Evolutionary conservation across 2,113 vertebrate genomes (phyloP).

Genomic region (Sardina pilchardus): DNA sequence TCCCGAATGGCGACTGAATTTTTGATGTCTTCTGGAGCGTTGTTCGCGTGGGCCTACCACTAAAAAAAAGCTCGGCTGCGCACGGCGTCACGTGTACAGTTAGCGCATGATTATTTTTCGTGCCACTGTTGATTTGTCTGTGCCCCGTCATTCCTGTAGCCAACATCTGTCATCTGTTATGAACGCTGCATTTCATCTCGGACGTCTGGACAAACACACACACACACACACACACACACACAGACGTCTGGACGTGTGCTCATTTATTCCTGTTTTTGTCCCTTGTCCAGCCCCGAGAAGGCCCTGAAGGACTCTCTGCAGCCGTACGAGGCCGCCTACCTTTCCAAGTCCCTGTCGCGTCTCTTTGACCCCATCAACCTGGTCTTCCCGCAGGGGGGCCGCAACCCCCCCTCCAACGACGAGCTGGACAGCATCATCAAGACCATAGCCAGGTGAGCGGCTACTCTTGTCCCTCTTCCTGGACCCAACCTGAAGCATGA

Average conservation of each 20-base stretch:
- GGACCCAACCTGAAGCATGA: background rate
- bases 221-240: too few species aligned
- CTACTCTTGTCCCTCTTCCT: background rate
- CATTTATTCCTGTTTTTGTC: conserved; percentile 11
- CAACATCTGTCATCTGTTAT: background rate
- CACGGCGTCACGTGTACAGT: background rate
- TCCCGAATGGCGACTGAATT: too few species aligned
- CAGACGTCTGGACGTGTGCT: too few species aligned
- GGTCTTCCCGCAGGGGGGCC: conserved; percentile 91
- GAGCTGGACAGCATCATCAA: conserved; percentile 96
- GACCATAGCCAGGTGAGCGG: conserved; percentile 82
- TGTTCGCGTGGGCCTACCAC: background rate
- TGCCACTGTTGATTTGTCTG: too few species aligned
- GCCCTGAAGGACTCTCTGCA: conserved; percentile 90
- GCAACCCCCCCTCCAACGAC: conserved; percentile 87
- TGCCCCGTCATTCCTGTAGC: background rate
- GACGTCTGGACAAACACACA: too few species aligned
- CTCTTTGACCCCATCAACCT: conserved; percentile 98
- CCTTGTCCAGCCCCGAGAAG: conserved; percentile 88
- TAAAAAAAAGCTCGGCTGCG: background rate
- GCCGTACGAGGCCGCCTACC: conserved; percentile 90
- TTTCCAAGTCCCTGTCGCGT: conserved; percentile 95
- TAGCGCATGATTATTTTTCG: background rate
- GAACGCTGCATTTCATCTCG: background rate
- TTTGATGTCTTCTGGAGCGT: too few species aligned